phyloP scores from a whole-genome alignment of 2,888 invertebrate genomes.

The Cerastis leucographa region DNA sequence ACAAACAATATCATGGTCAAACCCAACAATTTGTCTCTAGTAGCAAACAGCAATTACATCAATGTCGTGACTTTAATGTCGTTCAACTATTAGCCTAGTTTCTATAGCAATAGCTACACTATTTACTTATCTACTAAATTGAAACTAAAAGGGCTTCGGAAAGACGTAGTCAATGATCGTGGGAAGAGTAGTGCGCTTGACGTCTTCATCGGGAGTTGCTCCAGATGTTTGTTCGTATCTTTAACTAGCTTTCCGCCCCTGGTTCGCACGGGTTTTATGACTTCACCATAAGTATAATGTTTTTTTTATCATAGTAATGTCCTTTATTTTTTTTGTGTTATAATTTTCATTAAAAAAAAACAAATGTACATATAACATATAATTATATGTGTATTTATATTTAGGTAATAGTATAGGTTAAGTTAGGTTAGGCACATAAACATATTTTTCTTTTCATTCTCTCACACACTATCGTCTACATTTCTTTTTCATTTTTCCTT shows the following conservation, averaged over 20 bases:
- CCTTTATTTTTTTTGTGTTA: no score
- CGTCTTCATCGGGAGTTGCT: constrained; percentile 63
- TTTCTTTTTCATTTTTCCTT: no score
- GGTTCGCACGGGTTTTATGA: not conserved
- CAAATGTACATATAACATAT: no score
- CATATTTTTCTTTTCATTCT: no score
- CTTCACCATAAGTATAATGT: not conserved
- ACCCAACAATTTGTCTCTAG: constrained; percentile 44
- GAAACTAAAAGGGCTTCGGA: constrained; percentile 71
- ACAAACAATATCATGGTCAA: constrained; percentile 58
- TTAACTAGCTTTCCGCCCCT: constrained; percentile 15
- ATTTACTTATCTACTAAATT: constrained; percentile 67
- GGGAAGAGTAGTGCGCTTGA: constrained; percentile 69
- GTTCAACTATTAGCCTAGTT: constrained; percentile 61
- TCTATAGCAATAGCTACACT: constrained; percentile 33
- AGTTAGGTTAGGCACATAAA: no score
- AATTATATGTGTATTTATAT: no score
- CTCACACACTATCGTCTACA: no score
- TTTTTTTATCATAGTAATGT: no score
- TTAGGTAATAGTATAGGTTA: no score
- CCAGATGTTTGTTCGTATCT: constrained; percentile 68
- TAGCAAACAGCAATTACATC: constrained; percentile 57
- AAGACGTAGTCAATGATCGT: constrained; percentile 76
- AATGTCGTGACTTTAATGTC: constrained; percentile 51
- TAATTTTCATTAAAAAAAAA: no score